Percentiles rank a stretch among this genome's conserved stretches.
Conservation (phyloP, 1,140 invertebrate species). For the Magallana ariakensis region DNA sequence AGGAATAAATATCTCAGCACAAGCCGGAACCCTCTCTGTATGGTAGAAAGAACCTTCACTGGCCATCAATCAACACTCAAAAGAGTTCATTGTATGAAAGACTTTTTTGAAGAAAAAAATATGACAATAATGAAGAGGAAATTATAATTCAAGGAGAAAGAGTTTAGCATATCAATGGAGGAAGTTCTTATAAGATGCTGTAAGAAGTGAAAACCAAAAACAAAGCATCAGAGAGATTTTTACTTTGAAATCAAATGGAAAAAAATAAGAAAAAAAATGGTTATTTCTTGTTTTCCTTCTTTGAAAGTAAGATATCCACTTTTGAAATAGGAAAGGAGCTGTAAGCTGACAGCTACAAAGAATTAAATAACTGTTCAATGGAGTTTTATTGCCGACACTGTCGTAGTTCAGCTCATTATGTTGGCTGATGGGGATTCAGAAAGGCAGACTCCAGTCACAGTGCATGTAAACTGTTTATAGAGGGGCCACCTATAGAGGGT, state of each 20-base stretch:
- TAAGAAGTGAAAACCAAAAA: not conserved
- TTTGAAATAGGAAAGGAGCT: not conserved
- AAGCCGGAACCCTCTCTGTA: not conserved
- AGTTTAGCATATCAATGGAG: not conserved
- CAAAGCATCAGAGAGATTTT: not conserved
- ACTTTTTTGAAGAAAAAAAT: not conserved
- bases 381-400: not conserved
- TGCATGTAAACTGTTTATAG: slow-evolving; percentile 15
- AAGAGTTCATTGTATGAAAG: not conserved
- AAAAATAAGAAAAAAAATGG: not conserved
- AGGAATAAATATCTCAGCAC: not conserved
- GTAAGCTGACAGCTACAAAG: not conserved
- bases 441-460: slow-evolving; percentile 1
- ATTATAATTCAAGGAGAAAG: not conserved
- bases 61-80: not conserved
- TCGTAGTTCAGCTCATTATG: not conserved
- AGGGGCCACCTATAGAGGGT: not conserved
- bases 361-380: not conserved
- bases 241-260: not conserved
- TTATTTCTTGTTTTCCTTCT: not conserved
- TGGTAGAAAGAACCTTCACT: not conserved
- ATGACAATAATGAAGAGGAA: not conserved
- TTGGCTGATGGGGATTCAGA: not conserved
- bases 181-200: not conserved
- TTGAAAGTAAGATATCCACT: not conserved